Evolutionary conservation across 2,888 invertebrate species (phyloP).

Genomic region (Sepioteuthis lessoniana): DNA sequence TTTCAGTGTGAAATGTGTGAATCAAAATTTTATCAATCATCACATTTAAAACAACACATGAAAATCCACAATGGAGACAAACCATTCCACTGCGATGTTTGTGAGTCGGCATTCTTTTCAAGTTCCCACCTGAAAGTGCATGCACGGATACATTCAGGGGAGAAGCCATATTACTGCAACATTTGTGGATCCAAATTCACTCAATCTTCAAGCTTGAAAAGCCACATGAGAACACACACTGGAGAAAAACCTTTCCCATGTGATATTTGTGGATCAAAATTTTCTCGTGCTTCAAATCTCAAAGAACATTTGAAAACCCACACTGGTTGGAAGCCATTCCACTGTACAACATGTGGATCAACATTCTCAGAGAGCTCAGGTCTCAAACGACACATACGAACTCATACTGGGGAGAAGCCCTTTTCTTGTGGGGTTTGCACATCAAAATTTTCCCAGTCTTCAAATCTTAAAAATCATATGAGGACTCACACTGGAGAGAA

Average conservation of each 20-base stretch:
- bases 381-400: neutral
- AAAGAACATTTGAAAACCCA: neutral
- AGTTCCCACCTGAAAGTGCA: neutral
- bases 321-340: neutral
- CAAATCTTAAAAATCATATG: too few species aligned
- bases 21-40: neutral
- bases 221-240: neutral
- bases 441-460: too few species aligned
- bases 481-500: too few species aligned
- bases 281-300: neutral
- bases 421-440: too few species aligned
- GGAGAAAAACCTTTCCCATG: neutral
- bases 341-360: neutral
- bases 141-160: neutral
- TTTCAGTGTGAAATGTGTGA: neutral
- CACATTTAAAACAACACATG: neutral
- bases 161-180: neutral
- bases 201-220: neutral
- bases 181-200: neutral
- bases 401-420: too few species aligned
- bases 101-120: neutral
- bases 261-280: neutral
- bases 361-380: neutral
- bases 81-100: neutral
- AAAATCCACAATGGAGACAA: neutral